Evolutionary conservation across 1,140 invertebrate species (phyloP).

Genomic region (Ostrea edulis): DNA sequence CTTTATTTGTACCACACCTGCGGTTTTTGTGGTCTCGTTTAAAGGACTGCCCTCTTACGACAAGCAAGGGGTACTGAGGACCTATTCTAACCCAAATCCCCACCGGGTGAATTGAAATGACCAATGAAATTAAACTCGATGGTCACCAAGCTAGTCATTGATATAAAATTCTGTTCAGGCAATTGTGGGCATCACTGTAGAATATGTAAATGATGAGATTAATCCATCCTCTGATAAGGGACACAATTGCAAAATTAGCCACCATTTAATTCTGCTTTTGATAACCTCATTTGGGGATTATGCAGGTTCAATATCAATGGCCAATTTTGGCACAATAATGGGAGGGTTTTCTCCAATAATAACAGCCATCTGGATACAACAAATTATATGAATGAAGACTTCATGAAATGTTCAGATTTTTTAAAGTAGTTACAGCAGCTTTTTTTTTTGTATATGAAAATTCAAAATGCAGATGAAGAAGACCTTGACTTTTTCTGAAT

Average conservation of each 20-base stretch:
- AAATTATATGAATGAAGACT: too few species aligned
- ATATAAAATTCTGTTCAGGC: neutral
- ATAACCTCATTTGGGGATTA: conserved; percentile 15
- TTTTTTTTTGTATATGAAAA: too few species aligned
- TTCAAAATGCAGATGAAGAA: too few species aligned
- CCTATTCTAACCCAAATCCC: too few species aligned
- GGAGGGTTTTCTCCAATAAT: neutral
- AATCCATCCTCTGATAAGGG: neutral
- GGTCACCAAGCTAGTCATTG: conserved; percentile 1
- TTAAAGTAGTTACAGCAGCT: too few species aligned
- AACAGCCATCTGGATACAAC: neutral
- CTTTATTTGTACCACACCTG: too few species aligned
- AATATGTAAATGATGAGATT: conserved; percentile 35
- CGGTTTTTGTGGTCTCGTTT: too few species aligned
- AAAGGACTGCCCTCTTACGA: too few species aligned
- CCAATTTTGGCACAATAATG: neutral
- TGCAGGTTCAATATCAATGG: conserved; percentile 15
- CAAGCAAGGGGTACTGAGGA: too few species aligned
- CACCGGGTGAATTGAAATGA: neutral
- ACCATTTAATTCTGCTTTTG: conserved; percentile 24
- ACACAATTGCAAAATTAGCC: conserved; percentile 13
- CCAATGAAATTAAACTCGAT: neutral
- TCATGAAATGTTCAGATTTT: too few species aligned
- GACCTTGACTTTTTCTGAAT: too few species aligned
- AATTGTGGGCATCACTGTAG: neutral